These are phyloP conservation scores for Anseranas semipalmata DNA, from an alignment of 2,113 vertebrate genomes.

Conservation along the genomic window DNA sequence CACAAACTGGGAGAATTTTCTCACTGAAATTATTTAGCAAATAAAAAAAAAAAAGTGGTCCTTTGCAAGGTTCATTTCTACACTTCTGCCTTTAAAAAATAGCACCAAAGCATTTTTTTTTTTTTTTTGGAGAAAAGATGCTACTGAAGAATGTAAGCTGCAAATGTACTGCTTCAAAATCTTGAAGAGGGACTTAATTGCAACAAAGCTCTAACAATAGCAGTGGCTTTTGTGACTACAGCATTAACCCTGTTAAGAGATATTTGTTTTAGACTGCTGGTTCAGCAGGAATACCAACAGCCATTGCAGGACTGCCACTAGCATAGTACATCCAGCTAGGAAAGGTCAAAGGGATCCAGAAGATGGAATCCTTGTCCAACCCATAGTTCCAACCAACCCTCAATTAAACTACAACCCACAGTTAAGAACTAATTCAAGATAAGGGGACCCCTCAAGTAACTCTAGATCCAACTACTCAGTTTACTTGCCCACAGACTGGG, in stretches of 20 bases:
- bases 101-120: background rate
- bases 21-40: background rate
- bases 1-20: background rate
- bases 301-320: background rate
- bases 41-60: background rate
- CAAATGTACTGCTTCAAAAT: background rate
- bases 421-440: background rate
- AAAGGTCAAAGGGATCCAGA: background rate
- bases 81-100: background rate
- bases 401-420: background rate
- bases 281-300: background rate
- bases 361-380: background rate
- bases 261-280: background rate
- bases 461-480: background rate
- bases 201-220: background rate
- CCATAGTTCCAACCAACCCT: background rate
- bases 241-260: background rate
- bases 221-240: background rate
- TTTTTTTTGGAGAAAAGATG: background rate
- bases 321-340: background rate
- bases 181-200: background rate
- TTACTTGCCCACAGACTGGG: background rate
- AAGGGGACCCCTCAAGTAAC: background rate
- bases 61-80: background rate
- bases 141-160: background rate